Evolutionary conservation across 2,113 vertebrate species (phyloP).

Genomic region (Gallinago media): DNA sequence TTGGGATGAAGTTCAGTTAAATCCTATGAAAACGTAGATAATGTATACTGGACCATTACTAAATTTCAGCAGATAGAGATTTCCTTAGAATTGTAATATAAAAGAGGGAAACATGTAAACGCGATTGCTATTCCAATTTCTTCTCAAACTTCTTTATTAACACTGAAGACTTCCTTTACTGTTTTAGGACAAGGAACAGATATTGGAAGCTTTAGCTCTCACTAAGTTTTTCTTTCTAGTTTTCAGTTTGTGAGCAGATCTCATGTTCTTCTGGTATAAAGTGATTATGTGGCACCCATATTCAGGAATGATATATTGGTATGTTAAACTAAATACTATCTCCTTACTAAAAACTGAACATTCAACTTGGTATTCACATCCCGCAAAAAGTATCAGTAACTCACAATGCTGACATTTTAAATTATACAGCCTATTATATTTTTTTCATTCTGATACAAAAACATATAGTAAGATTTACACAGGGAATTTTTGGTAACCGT

Average conservation of each 20-base stretch:
- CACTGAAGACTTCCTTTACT: neutral
- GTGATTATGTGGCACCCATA: neutral
- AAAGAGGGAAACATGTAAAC: neutral
- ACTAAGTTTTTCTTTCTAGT: neutral
- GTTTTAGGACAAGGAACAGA: neutral
- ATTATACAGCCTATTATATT: neutral
- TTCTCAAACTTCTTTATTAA: neutral
- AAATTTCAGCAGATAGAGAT: neutral
- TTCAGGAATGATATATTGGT: neutral
- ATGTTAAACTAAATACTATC: neutral
- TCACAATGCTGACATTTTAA: neutral
- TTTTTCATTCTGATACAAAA: constrained; percentile 1
- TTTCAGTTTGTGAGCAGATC: neutral
- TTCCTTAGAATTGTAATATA: neutral
- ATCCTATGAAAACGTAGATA: neutral
- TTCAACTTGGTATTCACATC: neutral
- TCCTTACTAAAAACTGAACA: neutral
- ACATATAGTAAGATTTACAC: neutral
- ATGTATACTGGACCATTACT: neutral
- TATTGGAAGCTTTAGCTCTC: neutral
- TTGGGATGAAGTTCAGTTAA: neutral
- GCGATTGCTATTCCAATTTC: neutral
- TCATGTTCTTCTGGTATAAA: neutral
- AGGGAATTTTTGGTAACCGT: neutral
- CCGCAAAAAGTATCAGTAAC: neutral